phyloP scores from a whole-genome alignment of 1,140 invertebrate genomes.

The Oryctes rhinoceros region DNA sequence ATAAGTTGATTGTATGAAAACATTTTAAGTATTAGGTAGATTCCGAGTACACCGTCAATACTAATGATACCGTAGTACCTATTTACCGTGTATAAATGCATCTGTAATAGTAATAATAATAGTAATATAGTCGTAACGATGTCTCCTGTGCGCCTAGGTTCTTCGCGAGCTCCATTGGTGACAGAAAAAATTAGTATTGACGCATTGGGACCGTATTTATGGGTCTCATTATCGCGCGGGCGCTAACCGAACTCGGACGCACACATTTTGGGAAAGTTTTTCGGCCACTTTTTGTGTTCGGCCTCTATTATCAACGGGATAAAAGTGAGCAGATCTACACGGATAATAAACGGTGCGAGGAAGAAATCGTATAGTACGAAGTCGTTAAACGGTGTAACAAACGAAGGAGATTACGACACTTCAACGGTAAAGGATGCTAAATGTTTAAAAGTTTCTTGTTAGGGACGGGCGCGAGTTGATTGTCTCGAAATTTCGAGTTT shows the following conservation, averaged over 20 bases:
- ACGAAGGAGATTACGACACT: slow-evolving; percentile 14
- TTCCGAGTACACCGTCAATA: background rate
- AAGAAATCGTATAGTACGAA: background rate
- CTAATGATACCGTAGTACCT: slow-evolving; percentile 9
- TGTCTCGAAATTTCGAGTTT: too few species aligned
- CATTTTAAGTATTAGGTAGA: background rate
- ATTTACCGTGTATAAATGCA: slow-evolving; percentile 6
- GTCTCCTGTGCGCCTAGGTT: background rate
- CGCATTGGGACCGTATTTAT: slow-evolving; percentile 19
- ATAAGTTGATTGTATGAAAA: background rate
- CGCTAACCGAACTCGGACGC: slow-evolving; percentile 8
- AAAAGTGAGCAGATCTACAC: background rate
- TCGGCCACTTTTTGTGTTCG: slow-evolving; percentile 1
- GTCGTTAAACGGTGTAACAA: slow-evolving; percentile 5
- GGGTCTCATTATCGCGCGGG: background rate
- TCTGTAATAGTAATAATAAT: slow-evolving; percentile 9
- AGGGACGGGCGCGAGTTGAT: too few species aligned
- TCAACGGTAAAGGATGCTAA: background rate
- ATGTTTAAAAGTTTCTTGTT: too few species aligned
- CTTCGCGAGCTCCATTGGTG: slow-evolving; percentile 3
- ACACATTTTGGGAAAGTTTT: slow-evolving; percentile 32
- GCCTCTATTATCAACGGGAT: background rate
- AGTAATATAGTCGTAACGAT: slow-evolving; percentile 24
- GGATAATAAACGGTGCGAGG: background rate
- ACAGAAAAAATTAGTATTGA: slow-evolving; percentile 36